These are phyloP conservation scores for Pogonophryne albipinna DNA, from an alignment of 2,797 vertebrate genomes.

Conservation along the genomic window DNA sequence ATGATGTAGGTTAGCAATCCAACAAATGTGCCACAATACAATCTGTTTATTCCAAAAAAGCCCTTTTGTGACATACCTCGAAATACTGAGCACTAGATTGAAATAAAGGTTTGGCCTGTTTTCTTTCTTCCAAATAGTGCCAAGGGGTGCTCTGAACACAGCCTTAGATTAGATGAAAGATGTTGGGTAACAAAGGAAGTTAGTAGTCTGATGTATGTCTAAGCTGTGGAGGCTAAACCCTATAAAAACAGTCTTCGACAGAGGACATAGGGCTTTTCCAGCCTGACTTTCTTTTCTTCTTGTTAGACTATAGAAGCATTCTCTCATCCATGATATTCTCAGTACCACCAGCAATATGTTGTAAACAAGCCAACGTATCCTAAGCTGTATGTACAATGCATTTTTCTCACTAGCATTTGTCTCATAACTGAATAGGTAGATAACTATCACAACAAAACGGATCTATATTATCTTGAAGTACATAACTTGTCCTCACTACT, in stretches of 20 bases:
- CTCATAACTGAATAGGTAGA: not conserved
- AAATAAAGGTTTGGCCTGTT: not conserved
- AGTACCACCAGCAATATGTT: not conserved
- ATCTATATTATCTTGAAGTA: not conserved
- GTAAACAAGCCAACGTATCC: not conserved
- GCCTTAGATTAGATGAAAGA: not conserved
- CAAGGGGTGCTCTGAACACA: not conserved
- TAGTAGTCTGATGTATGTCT: slow-evolving; percentile 5
- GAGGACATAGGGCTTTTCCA: not conserved
- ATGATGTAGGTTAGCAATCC: slow-evolving; percentile 23
- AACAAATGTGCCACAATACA: slow-evolving; percentile 18
- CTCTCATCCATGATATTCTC: not conserved
- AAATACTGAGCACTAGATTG: not conserved
- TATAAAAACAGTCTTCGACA: not conserved
- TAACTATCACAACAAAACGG: not conserved
- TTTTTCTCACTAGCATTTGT: not conserved
- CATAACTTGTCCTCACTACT: not conserved
- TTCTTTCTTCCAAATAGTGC: not conserved
- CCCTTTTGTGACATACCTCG: not conserved
- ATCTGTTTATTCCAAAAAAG: not conserved
- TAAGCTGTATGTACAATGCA: not conserved
- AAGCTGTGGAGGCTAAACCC: slow-evolving; percentile 1
- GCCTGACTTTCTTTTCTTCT: not conserved
- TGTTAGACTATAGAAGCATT: not conserved
- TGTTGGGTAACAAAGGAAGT: not conserved